Percentiles rank a stretch among this genome's conserved stretches.
phyloP scores from a whole-genome alignment of 2,888 invertebrate genomes.

The Cheilosia scutellata region DNA sequence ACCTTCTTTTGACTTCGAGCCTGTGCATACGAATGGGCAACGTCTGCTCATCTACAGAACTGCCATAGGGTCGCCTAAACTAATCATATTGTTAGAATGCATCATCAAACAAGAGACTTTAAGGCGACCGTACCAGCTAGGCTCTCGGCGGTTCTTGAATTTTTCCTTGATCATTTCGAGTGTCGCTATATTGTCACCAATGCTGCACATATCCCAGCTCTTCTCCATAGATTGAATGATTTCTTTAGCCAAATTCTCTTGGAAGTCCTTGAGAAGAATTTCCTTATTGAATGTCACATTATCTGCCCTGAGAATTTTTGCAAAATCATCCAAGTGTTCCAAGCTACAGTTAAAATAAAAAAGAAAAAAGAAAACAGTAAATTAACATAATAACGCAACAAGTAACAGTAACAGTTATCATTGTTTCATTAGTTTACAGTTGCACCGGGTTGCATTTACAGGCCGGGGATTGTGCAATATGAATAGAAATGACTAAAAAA shows the following conservation, averaged over 20 bases:
- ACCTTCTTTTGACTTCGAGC: constrained; percentile 75
- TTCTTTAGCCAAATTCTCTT: constrained; percentile 70
- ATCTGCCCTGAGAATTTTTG: constrained; percentile 74
- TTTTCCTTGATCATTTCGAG: constrained; percentile 78
- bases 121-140: constrained; percentile 76
- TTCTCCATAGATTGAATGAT: constrained; percentile 71
- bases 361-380: constrained; percentile 31
- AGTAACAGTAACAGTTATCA: constrained; percentile 35
- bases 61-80: constrained; percentile 77
- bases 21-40: constrained; percentile 77
- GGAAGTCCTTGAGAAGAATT: constrained; percentile 70
- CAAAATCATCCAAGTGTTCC: constrained; percentile 77
- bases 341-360: constrained; percentile 28
- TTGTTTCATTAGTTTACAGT: constrained; percentile 44
- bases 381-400: neutral
- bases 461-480: constrained; percentile 82
- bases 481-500: constrained; percentile 56
- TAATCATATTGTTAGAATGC: constrained; percentile 3
- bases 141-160: constrained; percentile 73
- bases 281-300: constrained; percentile 73
- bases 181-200: constrained; percentile 76
- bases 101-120: neutral
- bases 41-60: constrained; percentile 77
- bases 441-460: constrained; percentile 78
- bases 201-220: constrained; percentile 77